Percentiles rank a stretch among this genome's conserved stretches.
These are phyloP conservation scores for Xylocampa areola DNA, from an alignment of 2,888 invertebrate genomes.

Conservation along the genomic window DNA sequence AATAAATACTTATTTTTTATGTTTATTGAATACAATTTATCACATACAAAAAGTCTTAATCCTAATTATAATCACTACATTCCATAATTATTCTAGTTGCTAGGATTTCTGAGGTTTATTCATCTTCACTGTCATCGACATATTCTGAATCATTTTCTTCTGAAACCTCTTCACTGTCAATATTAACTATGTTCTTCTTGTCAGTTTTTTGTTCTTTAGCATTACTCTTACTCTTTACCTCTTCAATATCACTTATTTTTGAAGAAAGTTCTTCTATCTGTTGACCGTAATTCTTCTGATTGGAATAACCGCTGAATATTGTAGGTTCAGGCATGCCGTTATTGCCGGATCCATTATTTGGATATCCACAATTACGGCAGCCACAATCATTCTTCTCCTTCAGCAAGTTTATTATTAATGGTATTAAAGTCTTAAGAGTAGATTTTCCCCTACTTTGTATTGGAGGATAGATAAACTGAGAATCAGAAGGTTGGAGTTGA, in stretches of 20 bases:
- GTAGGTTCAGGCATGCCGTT: conserved; percentile 52
- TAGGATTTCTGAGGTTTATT: conserved; percentile 17
- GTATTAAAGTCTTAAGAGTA: conserved; percentile 75
- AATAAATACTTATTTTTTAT: conserved; percentile 40
- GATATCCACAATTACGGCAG: conserved; percentile 66
- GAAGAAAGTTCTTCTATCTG: conserved; percentile 4
- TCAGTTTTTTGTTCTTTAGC: conserved; percentile 32
- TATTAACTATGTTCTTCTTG: conserved; percentile 43
- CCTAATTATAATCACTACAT: conserved; percentile 5
- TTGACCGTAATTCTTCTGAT: conserved; percentile 64
- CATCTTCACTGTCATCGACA: conserved; percentile 58
- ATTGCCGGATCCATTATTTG: conserved; percentile 29
- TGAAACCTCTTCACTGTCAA: conserved; percentile 61
- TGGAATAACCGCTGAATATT: conserved; percentile 68
- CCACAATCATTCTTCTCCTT: conserved; percentile 73
- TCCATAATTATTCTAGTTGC: background rate
- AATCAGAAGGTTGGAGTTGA: conserved; percentile 48
- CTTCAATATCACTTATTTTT: conserved; percentile 12
- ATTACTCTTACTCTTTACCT: conserved; percentile 25
- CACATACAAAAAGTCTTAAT: conserved; percentile 21
- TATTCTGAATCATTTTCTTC: conserved; percentile 65
- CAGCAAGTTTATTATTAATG: conserved; percentile 77
- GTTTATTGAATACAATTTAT: conserved; percentile 12
- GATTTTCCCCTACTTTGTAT: conserved; percentile 62
- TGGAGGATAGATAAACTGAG: conserved; percentile 46